A percentile compares a stretch with the other conserved stretches of the same genome.
These are phyloP conservation scores for Oreochromis grahami DNA, from an alignment of 2,797 vertebrate species.

Conservation along the genomic window DNA sequence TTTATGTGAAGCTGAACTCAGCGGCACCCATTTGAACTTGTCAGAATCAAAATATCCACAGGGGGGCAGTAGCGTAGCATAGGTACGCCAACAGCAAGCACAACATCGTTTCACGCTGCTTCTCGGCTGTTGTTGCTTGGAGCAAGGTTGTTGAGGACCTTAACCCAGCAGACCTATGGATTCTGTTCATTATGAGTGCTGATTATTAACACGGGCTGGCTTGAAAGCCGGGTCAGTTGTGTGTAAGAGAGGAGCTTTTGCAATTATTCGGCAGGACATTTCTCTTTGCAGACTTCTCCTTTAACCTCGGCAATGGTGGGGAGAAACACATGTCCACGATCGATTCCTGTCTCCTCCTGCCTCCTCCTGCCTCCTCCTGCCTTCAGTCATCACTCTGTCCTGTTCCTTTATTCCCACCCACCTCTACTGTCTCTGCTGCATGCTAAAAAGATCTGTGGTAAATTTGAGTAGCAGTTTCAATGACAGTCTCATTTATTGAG, in stretches of 20 bases:
- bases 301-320: conserved; percentile 39
- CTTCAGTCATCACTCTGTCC: conserved; percentile 12
- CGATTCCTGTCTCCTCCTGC: conserved; percentile 46
- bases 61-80: conserved; percentile 71
- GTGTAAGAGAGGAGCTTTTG: conserved; percentile 49
- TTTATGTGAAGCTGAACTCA: background rate
- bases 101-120: background rate
- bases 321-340: conserved; percentile 39
- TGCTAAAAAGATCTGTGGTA: conserved; percentile 11
- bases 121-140: conserved; percentile 35
- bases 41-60: conserved; percentile 4
- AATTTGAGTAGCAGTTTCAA: conserved; percentile 12
- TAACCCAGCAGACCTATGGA: conserved; percentile 65
- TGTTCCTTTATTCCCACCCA: background rate
- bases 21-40: background rate
- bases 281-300: conserved; percentile 38
- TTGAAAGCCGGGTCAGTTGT: conserved; percentile 54
- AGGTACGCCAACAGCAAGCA: background rate
- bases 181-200: conserved; percentile 60
- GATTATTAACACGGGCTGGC: conserved; percentile 57
- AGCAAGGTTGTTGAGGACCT: conserved; percentile 63
- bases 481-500: background rate
- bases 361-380: conserved; percentile 2
- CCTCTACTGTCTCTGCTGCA: background rate
- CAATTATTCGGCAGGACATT: conserved; percentile 68